phyloP scores from a whole-genome alignment of 2,888 invertebrate genomes.

The Cerastoderma edule region DNA sequence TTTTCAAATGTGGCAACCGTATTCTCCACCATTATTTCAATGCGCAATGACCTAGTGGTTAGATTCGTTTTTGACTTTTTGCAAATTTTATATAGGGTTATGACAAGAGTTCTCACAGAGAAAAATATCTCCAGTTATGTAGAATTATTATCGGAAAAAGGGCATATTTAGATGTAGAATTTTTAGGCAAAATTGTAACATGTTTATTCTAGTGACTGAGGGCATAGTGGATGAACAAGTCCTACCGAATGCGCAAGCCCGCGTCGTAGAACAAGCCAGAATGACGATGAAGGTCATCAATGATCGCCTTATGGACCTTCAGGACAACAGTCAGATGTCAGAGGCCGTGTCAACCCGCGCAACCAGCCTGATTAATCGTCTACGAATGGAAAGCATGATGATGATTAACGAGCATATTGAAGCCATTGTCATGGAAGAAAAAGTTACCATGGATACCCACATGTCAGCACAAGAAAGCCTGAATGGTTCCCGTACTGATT shows the following conservation, averaged over 20 bases:
- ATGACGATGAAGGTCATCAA: conserved; percentile 82
- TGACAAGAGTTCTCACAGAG: too few relatives aligned
- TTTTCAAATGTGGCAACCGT: too few relatives aligned
- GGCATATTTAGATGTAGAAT: too few relatives aligned
- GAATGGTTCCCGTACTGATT: conserved; percentile 27
- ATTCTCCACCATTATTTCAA: too few relatives aligned
- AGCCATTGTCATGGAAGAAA: conserved; percentile 52
- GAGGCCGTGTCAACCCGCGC: conserved; percentile 63
- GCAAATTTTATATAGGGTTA: too few relatives aligned
- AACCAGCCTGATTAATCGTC: conserved; percentile 62
- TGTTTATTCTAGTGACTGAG: conserved; percentile 73
- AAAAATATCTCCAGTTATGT: too few relatives aligned
- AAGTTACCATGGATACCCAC: conserved; percentile 49
- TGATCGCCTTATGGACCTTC: conserved; percentile 78
- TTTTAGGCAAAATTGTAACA: too few relatives aligned
- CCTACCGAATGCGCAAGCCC: conserved; percentile 63
- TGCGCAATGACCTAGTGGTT: too few relatives aligned
- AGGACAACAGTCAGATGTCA: conserved; percentile 69
- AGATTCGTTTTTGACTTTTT: too few relatives aligned
- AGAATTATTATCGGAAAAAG: too few relatives aligned
- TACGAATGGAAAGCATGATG: conserved; percentile 60
- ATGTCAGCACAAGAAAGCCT: conserved; percentile 32
- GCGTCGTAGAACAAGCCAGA: too few relatives aligned
- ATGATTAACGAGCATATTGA: conserved; percentile 76
- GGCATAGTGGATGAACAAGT: conserved; percentile 86